phyloP scores from a whole-genome alignment of 2,797 vertebrate genomes.

The Knipowitschia caucasica region DNA sequence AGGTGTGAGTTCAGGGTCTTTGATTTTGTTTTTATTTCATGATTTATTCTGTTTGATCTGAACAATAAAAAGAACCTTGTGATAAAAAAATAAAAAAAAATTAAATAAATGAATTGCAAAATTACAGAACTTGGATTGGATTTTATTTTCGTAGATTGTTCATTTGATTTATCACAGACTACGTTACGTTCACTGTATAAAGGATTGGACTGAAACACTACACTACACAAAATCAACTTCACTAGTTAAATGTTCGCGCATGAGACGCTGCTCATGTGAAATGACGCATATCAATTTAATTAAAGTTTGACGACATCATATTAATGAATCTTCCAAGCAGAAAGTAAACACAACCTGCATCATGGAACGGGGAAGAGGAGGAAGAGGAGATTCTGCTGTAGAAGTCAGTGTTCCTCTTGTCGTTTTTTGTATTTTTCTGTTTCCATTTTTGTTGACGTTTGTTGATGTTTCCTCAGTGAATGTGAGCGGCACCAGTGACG shows the following conservation, averaged over 20 bases:
- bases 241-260: not conserved
- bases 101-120: too few species aligned
- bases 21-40: not conserved
- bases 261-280: constrained; percentile 25
- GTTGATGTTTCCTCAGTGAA: constrained; percentile 53
- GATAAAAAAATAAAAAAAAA: too few species aligned
- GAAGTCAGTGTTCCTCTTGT: not conserved
- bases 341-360: not conserved
- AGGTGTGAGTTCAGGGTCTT: too few species aligned
- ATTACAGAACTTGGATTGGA: too few species aligned
- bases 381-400: too few species aligned
- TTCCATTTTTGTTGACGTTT: not conserved
- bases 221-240: too few species aligned
- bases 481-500: constrained; percentile 45
- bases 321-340: constrained; percentile 1
- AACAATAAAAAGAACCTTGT: too few species aligned
- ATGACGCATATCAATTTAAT: constrained; percentile 69
- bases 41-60: not conserved
- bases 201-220: too few species aligned
- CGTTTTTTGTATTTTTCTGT: not conserved
- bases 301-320: constrained; percentile 39
- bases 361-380: too few species aligned
- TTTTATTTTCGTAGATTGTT: too few species aligned
- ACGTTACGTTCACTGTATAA: too few species aligned
- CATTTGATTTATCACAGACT: too few species aligned